A percentile compares a stretch with the other conserved stretches of the same genome.
phyloP scores from a whole-genome alignment of 2,797 vertebrate genomes.

The Poliocrania exsul region DNA sequence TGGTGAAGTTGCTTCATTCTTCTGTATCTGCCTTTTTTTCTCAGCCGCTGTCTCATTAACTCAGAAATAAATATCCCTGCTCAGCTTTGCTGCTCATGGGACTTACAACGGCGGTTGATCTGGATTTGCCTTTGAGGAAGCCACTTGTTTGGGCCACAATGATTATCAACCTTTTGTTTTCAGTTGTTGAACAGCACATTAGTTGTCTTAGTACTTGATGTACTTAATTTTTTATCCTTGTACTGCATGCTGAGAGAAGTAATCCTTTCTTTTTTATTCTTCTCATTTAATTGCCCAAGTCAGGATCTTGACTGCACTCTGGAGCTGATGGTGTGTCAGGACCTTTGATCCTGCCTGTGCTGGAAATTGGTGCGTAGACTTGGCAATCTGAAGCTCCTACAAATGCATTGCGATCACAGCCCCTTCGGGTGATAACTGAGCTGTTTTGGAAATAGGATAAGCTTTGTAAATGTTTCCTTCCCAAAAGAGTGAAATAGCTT shows the following conservation, averaged over 20 bases:
- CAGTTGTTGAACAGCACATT: neutral
- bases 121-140: neutral
- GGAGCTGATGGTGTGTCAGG: neutral
- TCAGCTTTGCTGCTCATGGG: neutral
- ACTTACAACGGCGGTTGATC: neutral
- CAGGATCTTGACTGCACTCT: neutral
- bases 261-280: neutral
- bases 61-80: neutral
- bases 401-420: neutral
- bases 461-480: neutral
- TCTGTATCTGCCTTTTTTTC: neutral
- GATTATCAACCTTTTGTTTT: neutral
- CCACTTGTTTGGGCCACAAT: neutral
- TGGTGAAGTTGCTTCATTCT: neutral
- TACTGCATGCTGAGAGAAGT: neutral
- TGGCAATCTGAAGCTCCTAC: neutral
- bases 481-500: neutral
- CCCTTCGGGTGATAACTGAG: neutral
- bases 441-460: neutral
- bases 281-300: neutral
- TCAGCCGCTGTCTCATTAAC: neutral
- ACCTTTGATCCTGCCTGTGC: neutral
- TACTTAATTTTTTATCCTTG: neutral
- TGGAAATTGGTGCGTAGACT: rapidly evolving
- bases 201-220: neutral